Evolutionary conservation across 2,797 vertebrate genomes (phyloP), one percentile per base, ranked within the genome.

Genomic region (Tympanoctomys barrerae): DNA sequence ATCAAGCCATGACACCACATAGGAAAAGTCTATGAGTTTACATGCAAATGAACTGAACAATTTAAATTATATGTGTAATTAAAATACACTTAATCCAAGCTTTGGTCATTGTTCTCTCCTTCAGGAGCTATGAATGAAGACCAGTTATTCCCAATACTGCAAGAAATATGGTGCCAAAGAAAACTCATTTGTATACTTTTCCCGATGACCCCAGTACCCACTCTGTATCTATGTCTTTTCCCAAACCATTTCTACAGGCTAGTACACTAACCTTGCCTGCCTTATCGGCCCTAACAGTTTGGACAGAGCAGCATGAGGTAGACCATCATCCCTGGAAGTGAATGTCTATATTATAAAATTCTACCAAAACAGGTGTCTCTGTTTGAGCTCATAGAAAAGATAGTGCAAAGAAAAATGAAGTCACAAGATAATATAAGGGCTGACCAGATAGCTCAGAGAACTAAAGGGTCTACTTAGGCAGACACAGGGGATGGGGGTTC

Each of bases 1-100:
- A 94, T 3, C 52, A 54, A 89, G 19, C 21, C 31, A 39, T 64
- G 10, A 52, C 36, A 57, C 0, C 52, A 42, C 64, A 18, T 28
- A 86, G 33, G 18, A 86, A 90, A 52, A 7, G 2, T 82, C 0
- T 36, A 83, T 79, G 78, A 90, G 21, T 14, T 77, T 77, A 91
- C 12, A 86, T 49, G 59, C 26, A 92, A 93, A 92, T 57, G 49
- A 87, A 68, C 33, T 52, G 39, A 87, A 83, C 14, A 77, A 81
- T 90, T 90, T 83, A 92, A 94, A 94, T 83, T 66, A 1, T 49
- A 79, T 16, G 80, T 71, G 14, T 1, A 92, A 73, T 80, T 87
- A 39, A 59, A 81, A 82, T 71, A 33, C 21, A 82, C 42, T 79
- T 83, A 82, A 8, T 36, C 86, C 26, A 80, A 31, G 88, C 64